Evolutionary conservation across 2,113 vertebrate species (phyloP).

Genomic region (Salvator merianae): DNA sequence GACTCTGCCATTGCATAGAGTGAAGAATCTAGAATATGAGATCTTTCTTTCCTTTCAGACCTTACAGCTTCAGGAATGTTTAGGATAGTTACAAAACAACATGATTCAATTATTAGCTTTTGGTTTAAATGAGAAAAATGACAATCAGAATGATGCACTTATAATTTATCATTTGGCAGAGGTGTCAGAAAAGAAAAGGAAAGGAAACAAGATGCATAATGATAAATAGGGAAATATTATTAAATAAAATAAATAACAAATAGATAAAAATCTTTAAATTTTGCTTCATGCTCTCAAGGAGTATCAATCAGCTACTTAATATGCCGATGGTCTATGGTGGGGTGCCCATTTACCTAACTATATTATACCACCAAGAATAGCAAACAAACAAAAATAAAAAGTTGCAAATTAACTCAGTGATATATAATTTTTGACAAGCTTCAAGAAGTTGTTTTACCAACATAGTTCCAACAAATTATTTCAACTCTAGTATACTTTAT

Average conservation of each 20-base stretch:
- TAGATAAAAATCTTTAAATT: neutral
- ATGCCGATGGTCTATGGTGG: constrained; percentile 61
- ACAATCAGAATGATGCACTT: too few relatives aligned
- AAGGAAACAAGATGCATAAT: too few relatives aligned
- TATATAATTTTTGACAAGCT: constrained; percentile 74
- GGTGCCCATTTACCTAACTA: constrained; percentile 74
- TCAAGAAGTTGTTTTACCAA: constrained; percentile 61
- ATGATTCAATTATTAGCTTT: neutral
- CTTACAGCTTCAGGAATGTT: neutral
- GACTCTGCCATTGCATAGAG: neutral
- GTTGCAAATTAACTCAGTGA: constrained; percentile 68
- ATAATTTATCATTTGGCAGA: too few relatives aligned
- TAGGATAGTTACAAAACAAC: neutral
- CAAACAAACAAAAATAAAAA: constrained; percentile 63
- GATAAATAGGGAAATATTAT: too few relatives aligned
- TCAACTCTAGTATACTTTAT: constrained; percentile 44
- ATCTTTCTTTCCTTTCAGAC: neutral
- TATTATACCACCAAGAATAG: constrained; percentile 60
- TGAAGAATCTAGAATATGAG: neutral
- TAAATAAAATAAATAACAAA: too few relatives aligned
- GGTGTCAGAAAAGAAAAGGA: constrained; percentile 29
- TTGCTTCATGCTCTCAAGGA: constrained; percentile 70
- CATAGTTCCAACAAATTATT: constrained; percentile 56
- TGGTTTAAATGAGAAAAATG: too few relatives aligned
- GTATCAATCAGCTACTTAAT: constrained; percentile 66